Base-by-base conservation (phyloP, 2,888 invertebrate genomes). In the Yponomeuta plumbellus region DNA sequence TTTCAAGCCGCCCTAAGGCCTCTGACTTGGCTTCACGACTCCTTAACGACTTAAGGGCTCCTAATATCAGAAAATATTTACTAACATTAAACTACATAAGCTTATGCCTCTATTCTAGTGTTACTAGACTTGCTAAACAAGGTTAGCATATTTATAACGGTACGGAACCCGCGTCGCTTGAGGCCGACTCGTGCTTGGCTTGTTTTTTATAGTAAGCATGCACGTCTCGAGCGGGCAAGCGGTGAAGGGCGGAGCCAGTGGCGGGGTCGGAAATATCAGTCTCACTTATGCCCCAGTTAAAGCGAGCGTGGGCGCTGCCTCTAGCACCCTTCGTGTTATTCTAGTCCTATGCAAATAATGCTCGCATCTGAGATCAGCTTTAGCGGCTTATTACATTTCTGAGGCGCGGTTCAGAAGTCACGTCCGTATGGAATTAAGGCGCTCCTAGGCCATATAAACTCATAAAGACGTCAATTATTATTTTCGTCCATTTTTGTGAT, bases 231-330 rank as follows among this genome's bases (percentile, higher is more conserved):
- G 44, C 44, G 44, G 44, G 17, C 17, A 52, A 17, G 44, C 44
- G 17, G 17, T 52, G 44, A 52, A 52, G 74, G 61, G 56, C 56
- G 52, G 66, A 57, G 52, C 66, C 66, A 66, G 61, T 66, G 57
- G 58, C 67, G 57, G 56, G 67, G 67, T 76, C 74, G 76, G 75
- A 77, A 80, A 79, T 79, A 80, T 81, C 77, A 74, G 75, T 77
- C 73, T 74, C 75, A 74, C 74, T 72, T 76, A 74, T 58, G 58
- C 58, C 58, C 58, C 58, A 58, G 58, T 58, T 58, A 58, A 52
- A 52, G 44, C 44, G 17, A 17, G 44, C 44, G 44, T 17, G 44
- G 44, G 44, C 17, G 44, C 44, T 52, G 44, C 44, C 44, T 52
- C 17, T 52, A 52, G 44, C 44, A 52, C 17, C 44, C 44, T 52